Conservation (phyloP, 2,113 vertebrate species). For the Lophotis ruficrista region DNA sequence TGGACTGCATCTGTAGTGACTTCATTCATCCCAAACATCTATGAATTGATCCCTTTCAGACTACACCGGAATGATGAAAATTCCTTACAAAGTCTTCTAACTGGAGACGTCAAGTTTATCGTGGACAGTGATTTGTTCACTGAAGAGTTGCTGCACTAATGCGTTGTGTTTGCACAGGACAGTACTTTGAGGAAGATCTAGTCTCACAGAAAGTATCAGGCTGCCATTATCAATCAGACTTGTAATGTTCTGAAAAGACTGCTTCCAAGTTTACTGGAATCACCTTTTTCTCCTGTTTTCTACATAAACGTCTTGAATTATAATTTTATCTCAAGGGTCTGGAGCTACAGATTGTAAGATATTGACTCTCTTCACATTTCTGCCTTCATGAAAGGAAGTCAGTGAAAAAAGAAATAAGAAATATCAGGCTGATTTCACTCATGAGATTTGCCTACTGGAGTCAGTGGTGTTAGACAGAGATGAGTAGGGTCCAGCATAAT, state of each 20-base stretch:
- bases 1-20: neutral
- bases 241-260: neutral
- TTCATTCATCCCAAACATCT: neutral
- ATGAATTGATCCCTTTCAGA: neutral
- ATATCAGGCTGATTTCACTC: neutral
- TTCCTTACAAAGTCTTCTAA: neutral
- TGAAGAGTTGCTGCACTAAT: neutral
- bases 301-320: neutral
- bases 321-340: neutral
- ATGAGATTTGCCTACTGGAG: neutral
- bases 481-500: neutral
- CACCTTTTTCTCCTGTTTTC: neutral
- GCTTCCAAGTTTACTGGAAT: neutral
- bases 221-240: neutral
- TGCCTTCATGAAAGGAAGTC: neutral
- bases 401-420: neutral
- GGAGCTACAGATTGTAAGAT: neutral
- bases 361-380: neutral
- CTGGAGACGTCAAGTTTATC: neutral
- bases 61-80: neutral
- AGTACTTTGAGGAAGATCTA: neutral
- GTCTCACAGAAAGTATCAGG: neutral
- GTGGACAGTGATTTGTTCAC: neutral
- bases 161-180: neutral
- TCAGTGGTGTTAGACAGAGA: neutral